Evolutionary conservation across 2,113 vertebrate genomes (phyloP).

Genomic region (Zosterops borbonicus): DNA sequence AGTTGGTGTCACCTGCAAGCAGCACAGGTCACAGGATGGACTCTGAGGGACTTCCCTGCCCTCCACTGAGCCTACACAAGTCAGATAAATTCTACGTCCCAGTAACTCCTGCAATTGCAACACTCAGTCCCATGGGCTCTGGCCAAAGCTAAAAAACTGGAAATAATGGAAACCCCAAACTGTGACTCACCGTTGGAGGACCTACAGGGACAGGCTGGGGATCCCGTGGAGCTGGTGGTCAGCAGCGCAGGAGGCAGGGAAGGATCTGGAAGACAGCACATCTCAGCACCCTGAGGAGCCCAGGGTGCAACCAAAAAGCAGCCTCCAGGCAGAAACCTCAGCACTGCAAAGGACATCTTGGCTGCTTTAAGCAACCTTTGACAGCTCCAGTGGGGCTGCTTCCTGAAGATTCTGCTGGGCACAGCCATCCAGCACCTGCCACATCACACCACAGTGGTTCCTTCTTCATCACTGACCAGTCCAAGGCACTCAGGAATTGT

Average conservation of each 20-base stretch:
- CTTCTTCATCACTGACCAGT: neutral
- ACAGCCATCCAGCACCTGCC: neutral
- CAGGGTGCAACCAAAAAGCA: neutral
- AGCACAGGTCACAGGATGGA: neutral
- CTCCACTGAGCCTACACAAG: neutral
- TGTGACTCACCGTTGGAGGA: neutral
- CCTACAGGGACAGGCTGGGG: accelerated
- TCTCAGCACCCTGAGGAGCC: neutral
- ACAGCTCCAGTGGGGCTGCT: neutral
- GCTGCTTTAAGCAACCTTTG: neutral
- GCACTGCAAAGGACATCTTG: neutral
- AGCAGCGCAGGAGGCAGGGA: neutral
- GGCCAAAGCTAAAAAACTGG: neutral
- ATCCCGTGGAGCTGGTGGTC: neutral
- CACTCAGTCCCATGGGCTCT: neutral
- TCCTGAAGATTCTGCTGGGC: neutral
- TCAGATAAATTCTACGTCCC: neutral
- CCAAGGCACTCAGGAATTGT: neutral
- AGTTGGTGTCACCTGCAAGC: neutral
- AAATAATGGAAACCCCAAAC: neutral
- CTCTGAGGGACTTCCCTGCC: neutral
- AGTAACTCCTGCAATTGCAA: neutral
- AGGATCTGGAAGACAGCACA: slow-evolving; percentile 17
- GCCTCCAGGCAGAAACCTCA: neutral
- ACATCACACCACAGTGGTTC: no score